Conservation (phyloP, 2,888 invertebrate species). For the Rosalia funebris region DNA sequence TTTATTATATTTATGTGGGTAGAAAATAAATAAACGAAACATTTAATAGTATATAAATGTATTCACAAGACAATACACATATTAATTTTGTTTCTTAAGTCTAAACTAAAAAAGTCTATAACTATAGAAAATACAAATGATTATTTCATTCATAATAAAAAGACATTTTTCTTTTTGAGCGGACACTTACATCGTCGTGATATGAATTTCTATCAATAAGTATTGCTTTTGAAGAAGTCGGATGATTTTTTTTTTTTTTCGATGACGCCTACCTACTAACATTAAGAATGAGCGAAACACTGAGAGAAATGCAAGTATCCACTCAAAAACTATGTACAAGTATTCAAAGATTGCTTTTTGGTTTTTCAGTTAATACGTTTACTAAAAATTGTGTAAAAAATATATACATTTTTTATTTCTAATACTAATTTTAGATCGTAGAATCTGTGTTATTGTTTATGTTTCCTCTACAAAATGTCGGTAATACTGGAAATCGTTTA, state of each 20-base stretch:
- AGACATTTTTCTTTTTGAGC: slow-evolving; percentile 50
- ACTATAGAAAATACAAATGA: slow-evolving; percentile 59
- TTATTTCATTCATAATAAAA: slow-evolving; percentile 50
- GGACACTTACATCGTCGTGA: slow-evolving; percentile 54
- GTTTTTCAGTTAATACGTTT: slow-evolving; percentile 47
- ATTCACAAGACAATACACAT: slow-evolving; percentile 65
- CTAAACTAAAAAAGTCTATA: slow-evolving; percentile 62
- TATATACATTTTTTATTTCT: slow-evolving; percentile 51
- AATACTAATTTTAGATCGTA: slow-evolving; percentile 36
- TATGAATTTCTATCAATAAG: slow-evolving; percentile 50
- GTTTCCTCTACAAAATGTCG: slow-evolving; percentile 25
- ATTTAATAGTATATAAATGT: slow-evolving; percentile 58
- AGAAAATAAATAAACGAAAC: slow-evolving; percentile 26
- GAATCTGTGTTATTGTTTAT: slow-evolving; percentile 12
- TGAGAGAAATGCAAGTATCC: slow-evolving; percentile 49
- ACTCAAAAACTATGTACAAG: slow-evolving; percentile 55
- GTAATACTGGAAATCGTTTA: slow-evolving; percentile 43
- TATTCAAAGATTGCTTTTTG: slow-evolving; percentile 55
- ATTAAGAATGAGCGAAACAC: slow-evolving; percentile 46
- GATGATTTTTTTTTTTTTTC: slow-evolving; percentile 33
- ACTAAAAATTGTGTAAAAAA: slow-evolving; percentile 53
- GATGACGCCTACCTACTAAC: slow-evolving; percentile 38
- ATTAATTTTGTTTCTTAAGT: slow-evolving; percentile 59
- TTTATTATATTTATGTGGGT: no score
- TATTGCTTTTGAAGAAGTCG: slow-evolving; percentile 47